Evolutionary conservation across 2,888 invertebrate species (phyloP).

Genomic region (Lasius fuliginosus): DNA sequence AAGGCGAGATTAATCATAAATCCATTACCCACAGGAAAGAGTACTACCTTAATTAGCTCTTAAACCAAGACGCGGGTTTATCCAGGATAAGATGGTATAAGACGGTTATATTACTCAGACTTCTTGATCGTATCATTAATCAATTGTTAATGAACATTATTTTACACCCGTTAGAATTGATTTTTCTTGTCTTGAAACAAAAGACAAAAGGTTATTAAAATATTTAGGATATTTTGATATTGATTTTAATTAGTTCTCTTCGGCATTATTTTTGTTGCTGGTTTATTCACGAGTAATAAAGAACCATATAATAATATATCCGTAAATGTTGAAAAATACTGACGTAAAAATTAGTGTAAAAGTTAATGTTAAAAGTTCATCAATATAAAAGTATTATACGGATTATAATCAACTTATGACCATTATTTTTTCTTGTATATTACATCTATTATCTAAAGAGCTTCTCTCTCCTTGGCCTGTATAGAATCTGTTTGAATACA

Average conservation of each 20-base stretch:
- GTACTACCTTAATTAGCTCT: conserved; percentile 40
- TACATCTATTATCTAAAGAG: conserved; percentile 14
- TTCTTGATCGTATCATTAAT: conserved; percentile 26
- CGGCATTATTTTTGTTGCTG: not conserved
- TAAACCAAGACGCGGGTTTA: conserved; percentile 32
- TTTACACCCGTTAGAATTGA: not conserved
- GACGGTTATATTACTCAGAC: conserved; percentile 24
- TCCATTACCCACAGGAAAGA: conserved; percentile 39
- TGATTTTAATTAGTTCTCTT: not conserved
- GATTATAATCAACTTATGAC: not conserved
- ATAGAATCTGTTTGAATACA: conserved; percentile 13
- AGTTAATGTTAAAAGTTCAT: not conserved
- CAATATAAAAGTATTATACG: not conserved
- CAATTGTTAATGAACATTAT: conserved; percentile 23
- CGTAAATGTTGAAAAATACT: conserved; percentile 2
- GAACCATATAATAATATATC: not conserved
- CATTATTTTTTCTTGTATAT: not conserved
- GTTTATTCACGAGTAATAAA: not conserved
- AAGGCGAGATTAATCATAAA: conserved; percentile 36
- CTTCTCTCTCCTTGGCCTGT: not conserved
- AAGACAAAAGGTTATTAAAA: not conserved
- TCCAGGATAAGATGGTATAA: conserved; percentile 11
- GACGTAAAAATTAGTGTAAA: not conserved
- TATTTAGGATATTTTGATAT: not conserved
- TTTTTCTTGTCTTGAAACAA: not conserved